These are phyloP conservation scores for Vanessa atalanta DNA, from an alignment of 1,140 invertebrate genomes.

Conservation along the genomic window DNA sequence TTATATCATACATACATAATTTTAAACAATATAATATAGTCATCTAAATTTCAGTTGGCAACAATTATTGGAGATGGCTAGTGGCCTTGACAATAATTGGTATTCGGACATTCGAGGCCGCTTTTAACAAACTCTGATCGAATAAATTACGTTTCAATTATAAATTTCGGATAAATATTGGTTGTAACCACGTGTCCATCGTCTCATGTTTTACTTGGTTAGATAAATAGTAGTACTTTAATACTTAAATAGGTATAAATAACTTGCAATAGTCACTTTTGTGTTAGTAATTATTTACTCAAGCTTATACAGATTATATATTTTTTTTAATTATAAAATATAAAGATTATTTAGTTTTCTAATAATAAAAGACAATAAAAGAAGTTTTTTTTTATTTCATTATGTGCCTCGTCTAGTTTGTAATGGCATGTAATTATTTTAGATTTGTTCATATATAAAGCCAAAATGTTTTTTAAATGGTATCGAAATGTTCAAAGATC, in stretches of 20 bases:
- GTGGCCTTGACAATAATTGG: conserved; percentile 12
- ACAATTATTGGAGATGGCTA: neutral
- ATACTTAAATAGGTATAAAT: too few relatives aligned
- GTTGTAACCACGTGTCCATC: neutral
- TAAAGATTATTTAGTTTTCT: neutral
- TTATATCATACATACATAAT: too few relatives aligned
- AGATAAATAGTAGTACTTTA: too few relatives aligned
- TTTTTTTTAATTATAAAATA: neutral
- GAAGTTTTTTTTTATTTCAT: neutral
- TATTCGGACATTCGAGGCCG: conserved; percentile 4
- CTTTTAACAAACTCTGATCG: conserved; percentile 42
- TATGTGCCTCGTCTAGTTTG: neutral
- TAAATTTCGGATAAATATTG: conserved; percentile 31
- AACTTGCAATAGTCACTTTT: too few relatives aligned
- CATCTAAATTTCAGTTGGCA: conserved; percentile 26
- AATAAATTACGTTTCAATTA: conserved; percentile 44
- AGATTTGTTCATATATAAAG: neutral
- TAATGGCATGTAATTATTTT: conserved; percentile 16
- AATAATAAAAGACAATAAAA: conserved; percentile 9
- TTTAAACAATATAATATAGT: neutral
- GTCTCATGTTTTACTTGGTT: neutral
- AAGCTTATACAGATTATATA: too few relatives aligned
- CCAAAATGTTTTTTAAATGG: conserved; percentile 57
- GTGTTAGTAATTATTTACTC: too few relatives aligned
- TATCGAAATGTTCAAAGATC: conserved; percentile 67